Conservation (phyloP, 2,113 vertebrate species). For the Shinisaurus crocodilurus region DNA sequence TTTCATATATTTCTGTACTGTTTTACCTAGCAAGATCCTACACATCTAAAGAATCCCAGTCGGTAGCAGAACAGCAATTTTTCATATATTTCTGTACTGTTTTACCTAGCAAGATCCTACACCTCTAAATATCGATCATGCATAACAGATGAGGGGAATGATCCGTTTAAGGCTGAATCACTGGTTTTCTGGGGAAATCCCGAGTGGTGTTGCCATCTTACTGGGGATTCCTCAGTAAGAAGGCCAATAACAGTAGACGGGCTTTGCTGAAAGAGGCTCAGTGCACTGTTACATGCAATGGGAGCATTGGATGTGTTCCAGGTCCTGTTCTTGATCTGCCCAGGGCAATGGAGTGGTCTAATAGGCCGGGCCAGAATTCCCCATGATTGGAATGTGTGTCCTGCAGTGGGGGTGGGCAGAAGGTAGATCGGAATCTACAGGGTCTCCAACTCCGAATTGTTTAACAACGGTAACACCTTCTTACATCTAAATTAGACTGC, state of each 20-base stretch:
- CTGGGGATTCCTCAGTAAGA: no score
- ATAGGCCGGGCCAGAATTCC: background rate
- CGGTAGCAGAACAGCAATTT: background rate
- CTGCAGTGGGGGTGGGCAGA: background rate
- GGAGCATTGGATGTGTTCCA: background rate
- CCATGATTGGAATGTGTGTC: background rate
- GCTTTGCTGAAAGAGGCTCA: background rate
- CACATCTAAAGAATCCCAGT: no score
- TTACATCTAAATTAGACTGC: no score
- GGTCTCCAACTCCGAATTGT: no score
- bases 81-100: background rate
- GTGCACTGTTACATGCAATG: background rate
- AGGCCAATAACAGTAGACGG: no score
- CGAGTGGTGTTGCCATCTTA: background rate
- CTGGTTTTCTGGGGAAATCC: background rate
- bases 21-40: background rate
- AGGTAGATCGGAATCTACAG: no score
- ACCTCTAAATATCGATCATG: background rate
- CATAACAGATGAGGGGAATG: background rate
- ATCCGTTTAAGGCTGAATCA: background rate
- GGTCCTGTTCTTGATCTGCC: background rate
- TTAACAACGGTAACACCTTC: no score
- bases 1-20: background rate
- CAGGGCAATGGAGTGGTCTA: background rate
- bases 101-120: background rate